Conservation (phyloP, 2,797 vertebrate species). For the Eurystomus glaucurus region DNA sequence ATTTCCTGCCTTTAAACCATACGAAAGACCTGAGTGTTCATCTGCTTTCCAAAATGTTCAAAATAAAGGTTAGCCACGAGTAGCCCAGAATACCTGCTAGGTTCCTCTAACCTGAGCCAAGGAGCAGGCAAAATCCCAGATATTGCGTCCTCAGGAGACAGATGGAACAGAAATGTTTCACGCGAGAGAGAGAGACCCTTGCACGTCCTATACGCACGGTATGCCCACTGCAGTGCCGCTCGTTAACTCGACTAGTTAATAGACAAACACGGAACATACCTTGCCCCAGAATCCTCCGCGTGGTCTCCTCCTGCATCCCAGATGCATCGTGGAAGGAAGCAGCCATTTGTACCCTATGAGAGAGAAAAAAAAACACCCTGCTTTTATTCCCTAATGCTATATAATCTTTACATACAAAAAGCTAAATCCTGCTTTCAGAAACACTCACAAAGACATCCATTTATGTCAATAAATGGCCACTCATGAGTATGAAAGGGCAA, state of each 20-base stretch:
- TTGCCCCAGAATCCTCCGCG: neutral
- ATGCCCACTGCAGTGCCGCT: fast-evolving
- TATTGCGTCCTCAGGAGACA: fast-evolving
- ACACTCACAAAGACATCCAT: neutral
- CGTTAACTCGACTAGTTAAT: fast-evolving
- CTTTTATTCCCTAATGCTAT: neutral
- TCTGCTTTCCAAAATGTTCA: neutral
- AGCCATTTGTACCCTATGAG: fast-evolving
- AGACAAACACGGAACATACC: neutral
- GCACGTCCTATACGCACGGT: fast-evolving
- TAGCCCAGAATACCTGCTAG: neutral
- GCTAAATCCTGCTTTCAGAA: neutral
- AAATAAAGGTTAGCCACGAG: fast-evolving
- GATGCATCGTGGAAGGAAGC: fast-evolving
- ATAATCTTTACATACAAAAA: neutral
- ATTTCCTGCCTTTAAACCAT: neutral
- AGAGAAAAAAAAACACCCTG: neutral
- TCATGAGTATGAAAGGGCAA: neutral
- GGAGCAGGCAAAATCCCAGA: neutral
- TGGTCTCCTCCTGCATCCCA: neutral
- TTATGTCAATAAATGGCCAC: neutral
- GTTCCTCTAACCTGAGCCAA: neutral
- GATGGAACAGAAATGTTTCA: fast-evolving
- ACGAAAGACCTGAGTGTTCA: neutral
- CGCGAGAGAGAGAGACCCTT: neutral